These are phyloP conservation scores for Leucophora obtusa DNA, from an alignment of 2,888 invertebrate genomes.

Conservation along the genomic window DNA sequence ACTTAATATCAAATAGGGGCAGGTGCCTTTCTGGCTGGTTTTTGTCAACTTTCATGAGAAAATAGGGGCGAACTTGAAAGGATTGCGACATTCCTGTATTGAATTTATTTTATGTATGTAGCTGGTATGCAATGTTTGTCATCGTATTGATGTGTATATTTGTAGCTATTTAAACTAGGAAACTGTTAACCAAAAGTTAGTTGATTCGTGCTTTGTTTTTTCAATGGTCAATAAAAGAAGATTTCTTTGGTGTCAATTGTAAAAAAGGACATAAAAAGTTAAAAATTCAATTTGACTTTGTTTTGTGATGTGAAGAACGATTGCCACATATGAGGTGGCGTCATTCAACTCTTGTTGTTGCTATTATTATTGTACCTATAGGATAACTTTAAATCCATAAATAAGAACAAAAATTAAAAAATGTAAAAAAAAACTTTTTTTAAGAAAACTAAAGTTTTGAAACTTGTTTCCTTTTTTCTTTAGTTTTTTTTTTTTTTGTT, in stretches of 20 bases:
- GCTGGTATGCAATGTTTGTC: neutral
- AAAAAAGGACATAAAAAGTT: constrained; percentile 22
- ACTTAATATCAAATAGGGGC: too few relatives aligned
- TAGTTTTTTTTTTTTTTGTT: constrained; percentile 24
- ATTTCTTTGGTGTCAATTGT: constrained; percentile 19
- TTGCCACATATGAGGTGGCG: constrained; percentile 31
- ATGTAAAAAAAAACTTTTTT: constrained; percentile 1
- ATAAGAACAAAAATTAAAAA: constrained; percentile 17
- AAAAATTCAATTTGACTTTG: constrained; percentile 46
- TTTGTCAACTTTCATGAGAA: too few relatives aligned
- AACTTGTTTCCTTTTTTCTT: constrained; percentile 22
- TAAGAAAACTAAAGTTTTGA: constrained; percentile 18
- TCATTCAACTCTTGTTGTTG: constrained; percentile 14
- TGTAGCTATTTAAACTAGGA: constrained; percentile 7
- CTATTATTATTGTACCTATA: constrained; percentile 34
- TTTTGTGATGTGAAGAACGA: constrained; percentile 27
- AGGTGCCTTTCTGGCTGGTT: too few relatives aligned
- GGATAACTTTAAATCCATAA: constrained; percentile 38
- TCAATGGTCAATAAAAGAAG: constrained; percentile 1
- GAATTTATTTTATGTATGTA: too few relatives aligned
- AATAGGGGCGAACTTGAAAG: too few relatives aligned
- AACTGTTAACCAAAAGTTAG: constrained; percentile 9
- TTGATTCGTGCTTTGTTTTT: constrained; percentile 28
- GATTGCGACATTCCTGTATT: too few relatives aligned
- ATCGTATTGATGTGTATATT: neutral